Evolutionary conservation across 2,888 invertebrate species (phyloP).

Genomic region (Caradrina kadenii): DNA sequence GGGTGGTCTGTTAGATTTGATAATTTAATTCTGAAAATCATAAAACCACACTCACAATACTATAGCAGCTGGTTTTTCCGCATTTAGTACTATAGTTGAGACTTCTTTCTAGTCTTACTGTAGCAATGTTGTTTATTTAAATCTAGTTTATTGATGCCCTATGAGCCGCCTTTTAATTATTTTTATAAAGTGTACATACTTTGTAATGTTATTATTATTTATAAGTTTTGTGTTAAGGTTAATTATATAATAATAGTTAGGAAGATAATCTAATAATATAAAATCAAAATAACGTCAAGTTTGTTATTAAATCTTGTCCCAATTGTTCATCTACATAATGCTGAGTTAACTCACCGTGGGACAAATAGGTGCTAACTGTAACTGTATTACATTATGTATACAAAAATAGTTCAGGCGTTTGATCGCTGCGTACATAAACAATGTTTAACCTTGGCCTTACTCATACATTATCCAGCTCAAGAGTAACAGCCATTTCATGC

Average conservation of each 20-base stretch:
- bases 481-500: constrained; percentile 46
- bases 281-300: not conserved
- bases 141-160: no score
- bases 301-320: not conserved
- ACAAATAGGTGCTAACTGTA: constrained; percentile 43
- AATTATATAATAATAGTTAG: no score
- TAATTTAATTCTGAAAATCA: not conserved
- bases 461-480: constrained; percentile 58
- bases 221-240: no score
- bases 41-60: not conserved
- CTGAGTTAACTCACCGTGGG: constrained; percentile 20
- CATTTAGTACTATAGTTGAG: not conserved
- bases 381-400: constrained; percentile 55
- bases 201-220: no score
- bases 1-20: not conserved
- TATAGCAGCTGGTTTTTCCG: not conserved
- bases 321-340: constrained; percentile 36
- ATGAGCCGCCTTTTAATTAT: no score
- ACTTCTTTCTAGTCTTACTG: not conserved
- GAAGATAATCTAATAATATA: no score
- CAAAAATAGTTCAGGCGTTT: constrained; percentile 65
- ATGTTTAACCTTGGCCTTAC: constrained; percentile 72
- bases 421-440: constrained; percentile 67
- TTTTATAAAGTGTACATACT: no score
- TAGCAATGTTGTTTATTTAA: not conserved